These are phyloP conservation scores for Ptychadena robeensis DNA, from an alignment of 2,797 vertebrate genomes.

Conservation along the genomic window DNA sequence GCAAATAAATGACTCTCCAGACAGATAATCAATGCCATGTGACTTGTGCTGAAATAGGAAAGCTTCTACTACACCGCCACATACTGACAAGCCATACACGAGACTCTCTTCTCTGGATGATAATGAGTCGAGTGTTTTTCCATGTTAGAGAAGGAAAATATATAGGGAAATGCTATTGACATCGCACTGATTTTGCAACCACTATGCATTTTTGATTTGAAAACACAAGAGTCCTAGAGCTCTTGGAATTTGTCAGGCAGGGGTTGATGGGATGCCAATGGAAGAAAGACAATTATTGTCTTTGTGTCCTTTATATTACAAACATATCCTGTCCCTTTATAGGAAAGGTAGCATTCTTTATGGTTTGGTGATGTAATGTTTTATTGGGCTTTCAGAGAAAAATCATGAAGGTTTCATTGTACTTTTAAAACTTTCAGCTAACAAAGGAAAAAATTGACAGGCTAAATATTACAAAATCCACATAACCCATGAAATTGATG, in stretches of 20 bases:
- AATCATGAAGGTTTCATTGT: too few relatives aligned
- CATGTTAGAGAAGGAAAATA: neutral
- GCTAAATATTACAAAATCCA: too few relatives aligned
- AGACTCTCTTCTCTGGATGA: neutral
- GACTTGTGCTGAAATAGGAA: slow-evolving; percentile 32
- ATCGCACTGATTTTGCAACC: neutral
- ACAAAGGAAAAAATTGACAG: too few relatives aligned
- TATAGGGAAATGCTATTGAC: neutral
- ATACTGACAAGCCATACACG: neutral
- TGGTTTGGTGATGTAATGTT: too few relatives aligned
- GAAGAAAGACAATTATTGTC: too few relatives aligned
- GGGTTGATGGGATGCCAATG: neutral
- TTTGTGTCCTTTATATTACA: too few relatives aligned
- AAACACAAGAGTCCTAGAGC: neutral
- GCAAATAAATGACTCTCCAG: slow-evolving; percentile 36
- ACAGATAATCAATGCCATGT: slow-evolving; percentile 38
- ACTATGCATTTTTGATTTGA: neutral
- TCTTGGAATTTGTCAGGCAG: neutral
- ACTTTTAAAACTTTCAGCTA: too few relatives aligned
- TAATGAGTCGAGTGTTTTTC: neutral
- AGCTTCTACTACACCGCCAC: slow-evolving; percentile 1
- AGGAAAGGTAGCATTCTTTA: too few relatives aligned
- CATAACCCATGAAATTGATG: too few relatives aligned
- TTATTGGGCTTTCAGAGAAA: too few relatives aligned
- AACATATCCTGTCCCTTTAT: too few relatives aligned